Evolutionary conservation across 2,888 invertebrate genomes (phyloP), one percentile per base, ranked within the genome.

Genomic region (Hedychridium roseum): DNA sequence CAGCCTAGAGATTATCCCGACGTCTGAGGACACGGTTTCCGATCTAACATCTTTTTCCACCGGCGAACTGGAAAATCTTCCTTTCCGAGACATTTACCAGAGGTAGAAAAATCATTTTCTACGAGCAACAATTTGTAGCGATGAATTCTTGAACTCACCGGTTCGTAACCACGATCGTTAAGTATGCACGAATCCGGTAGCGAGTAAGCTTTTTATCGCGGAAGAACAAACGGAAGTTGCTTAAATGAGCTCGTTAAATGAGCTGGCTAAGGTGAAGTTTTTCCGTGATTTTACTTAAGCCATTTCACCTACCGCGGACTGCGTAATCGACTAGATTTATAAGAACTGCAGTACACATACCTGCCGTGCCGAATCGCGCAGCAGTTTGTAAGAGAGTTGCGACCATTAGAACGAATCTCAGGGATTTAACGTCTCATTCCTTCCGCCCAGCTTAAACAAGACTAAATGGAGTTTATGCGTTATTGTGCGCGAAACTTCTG

Each of bases 321-420:
- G 23, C 32, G 27, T 18, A 18, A 32, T 35, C 26, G 31, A 28
- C 32, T 14, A 27, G 47, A 73, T 74, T 72, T 72, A 69, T 68
- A 73, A 66, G 66, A 70, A 70, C 41, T 50, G 50, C 54, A 46
- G 52, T 55, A 46, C 53, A 50, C 32, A 40, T 54, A 56, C 50
- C 43, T 46, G 45, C 43, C 40, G 47, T 55, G 53, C 23, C 28
- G 58, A 41, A 64, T 67, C 64, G 64, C 70, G 70, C 30, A 73
- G 72, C 72, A 75, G 73, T 76, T 75, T 71, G 72, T 70, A 71
- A 76, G 71, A 71, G 73, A 74, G 73, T 76, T 74, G 72, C 66
- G 67, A 64, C 73, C 76, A 74, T 78, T 76, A 76, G 73, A 73
- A 76, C 73, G 73, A 76, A 76, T 76, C 75, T 76, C 71, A 46